Base-by-base conservation (phyloP, 2,888 invertebrate genomes). In the Drosophila macrospina region DNA sequence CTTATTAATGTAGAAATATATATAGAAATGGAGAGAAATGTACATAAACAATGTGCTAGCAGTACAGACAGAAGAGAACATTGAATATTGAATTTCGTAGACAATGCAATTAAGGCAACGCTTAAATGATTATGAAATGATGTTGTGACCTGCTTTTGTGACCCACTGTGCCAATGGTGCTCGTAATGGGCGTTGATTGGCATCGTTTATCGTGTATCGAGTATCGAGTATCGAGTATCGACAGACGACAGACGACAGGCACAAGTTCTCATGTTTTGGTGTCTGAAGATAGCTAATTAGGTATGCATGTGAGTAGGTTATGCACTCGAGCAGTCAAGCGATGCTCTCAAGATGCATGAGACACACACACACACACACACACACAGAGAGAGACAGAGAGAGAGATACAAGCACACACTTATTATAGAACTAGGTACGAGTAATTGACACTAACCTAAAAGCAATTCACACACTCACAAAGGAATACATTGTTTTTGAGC, bases 291-390 rank as follows among this genome's bases (percentile, higher is more conserved):
- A 16, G 45, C 48, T 62, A 61, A 41, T 66, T 74, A 60, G 69
- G 42, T 41, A 28, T 74, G 74, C 73, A 77, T 72, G 77, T 55
- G 60, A 56, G 63, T 76, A 66, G 73, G 63, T 66, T 55, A 74
- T 66, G 66, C 72, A 77, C 72, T 69, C 61, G 45, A 54, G 34
- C 59, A 61, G 60, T 42, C 52, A 42, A 55, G 50, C 47, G 54
- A 42, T 61, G 65, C 57, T 63, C 78, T 44, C 13, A 61, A 74
- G 62, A 55, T 63, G 77, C 87, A 80, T 83, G 78, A 52, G 15
- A 15, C 42, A 55, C 50, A 57, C 67, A 57, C 39, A 56, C 39
- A 50, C 44, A 65, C 39, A 60, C 45, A 63, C 48, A 41, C 39
- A 57, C 30, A 67, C 34, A 39, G 36, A 44, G 48, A 41, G 47